These are phyloP conservation scores for Masnerella sp. DNA, from an alignment of 2,888 invertebrate genomes.

Conservation along the genomic window DNA sequence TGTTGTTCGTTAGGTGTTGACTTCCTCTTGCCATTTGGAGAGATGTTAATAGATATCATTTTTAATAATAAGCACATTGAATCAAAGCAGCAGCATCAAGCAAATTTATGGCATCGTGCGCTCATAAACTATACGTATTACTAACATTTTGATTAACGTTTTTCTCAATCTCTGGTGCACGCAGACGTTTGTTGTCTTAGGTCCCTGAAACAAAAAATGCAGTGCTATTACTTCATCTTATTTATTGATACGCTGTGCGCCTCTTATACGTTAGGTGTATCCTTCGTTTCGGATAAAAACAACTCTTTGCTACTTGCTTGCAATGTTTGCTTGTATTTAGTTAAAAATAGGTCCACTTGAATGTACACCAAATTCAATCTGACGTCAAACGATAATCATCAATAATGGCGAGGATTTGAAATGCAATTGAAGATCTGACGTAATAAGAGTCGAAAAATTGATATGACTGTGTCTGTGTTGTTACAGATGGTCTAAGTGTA, in stretches of 20 bases:
- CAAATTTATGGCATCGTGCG: constrained; percentile 30
- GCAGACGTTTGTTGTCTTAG: constrained; percentile 24
- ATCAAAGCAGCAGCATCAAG: constrained; percentile 19
- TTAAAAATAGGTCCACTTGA: constrained; percentile 30
- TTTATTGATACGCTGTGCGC: constrained; percentile 17
- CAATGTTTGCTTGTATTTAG: constrained; percentile 9
- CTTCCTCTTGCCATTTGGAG: constrained; percentile 43
- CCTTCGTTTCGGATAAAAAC: neutral
- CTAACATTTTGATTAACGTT: constrained; percentile 27
- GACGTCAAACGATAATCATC: constrained; percentile 32
- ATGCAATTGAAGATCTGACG: constrained; percentile 24
- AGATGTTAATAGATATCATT: constrained; percentile 45
- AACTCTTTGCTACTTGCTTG: neutral
- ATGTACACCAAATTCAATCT: constrained; percentile 16
- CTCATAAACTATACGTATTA: constrained; percentile 28
- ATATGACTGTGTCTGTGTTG: constrained; percentile 12
- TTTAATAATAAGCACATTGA: constrained; percentile 42
- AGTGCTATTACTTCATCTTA: constrained; percentile 31
- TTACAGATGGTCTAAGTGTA: constrained; percentile 17
- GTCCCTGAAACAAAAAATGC: constrained; percentile 22
- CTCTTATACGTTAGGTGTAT: constrained; percentile 9
- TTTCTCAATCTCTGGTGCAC: constrained; percentile 5
- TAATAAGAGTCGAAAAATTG: constrained; percentile 13
- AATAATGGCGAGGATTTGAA: constrained; percentile 4
- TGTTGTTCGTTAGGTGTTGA: constrained; percentile 38